phyloP scores from a whole-genome alignment of 1,140 invertebrate genomes.

The Diprion similis region DNA sequence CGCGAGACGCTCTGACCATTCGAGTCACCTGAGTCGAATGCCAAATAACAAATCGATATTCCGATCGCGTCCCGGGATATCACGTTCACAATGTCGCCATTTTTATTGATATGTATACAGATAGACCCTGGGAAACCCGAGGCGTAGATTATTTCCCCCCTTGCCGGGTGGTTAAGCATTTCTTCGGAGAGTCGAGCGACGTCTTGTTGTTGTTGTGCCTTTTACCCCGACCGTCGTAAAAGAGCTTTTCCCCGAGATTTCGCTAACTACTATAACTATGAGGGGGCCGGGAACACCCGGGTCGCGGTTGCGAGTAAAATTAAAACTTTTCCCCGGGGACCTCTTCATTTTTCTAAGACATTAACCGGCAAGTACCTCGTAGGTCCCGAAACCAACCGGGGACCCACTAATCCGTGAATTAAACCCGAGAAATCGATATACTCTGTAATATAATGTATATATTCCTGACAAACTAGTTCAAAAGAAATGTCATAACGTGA shows the following conservation, averaged over 20 bases:
- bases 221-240: background rate
- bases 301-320: background rate
- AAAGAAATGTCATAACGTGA: too few relatives aligned
- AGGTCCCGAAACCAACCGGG: background rate
- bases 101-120: background rate
- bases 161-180: background rate
- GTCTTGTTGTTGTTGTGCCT: background rate
- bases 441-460: background rate
- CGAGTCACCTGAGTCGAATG: background rate
- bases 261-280: background rate
- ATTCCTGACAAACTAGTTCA: too few relatives aligned
- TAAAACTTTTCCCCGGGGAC: background rate
- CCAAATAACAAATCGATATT: slow-evolving; percentile 1
- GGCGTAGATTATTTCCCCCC: background rate
- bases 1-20: background rate
- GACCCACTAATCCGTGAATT: background rate
- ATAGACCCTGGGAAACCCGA: too few relatives aligned
- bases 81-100: background rate
- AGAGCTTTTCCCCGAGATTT: background rate
- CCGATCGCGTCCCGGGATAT: background rate
- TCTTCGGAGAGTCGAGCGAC: too few relatives aligned
- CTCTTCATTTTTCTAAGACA: background rate
- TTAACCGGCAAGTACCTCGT: background rate
- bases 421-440: background rate
- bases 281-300: background rate